phyloP scores from a whole-genome alignment of 1,140 invertebrate species.

The Onthophagus taurus region DNA sequence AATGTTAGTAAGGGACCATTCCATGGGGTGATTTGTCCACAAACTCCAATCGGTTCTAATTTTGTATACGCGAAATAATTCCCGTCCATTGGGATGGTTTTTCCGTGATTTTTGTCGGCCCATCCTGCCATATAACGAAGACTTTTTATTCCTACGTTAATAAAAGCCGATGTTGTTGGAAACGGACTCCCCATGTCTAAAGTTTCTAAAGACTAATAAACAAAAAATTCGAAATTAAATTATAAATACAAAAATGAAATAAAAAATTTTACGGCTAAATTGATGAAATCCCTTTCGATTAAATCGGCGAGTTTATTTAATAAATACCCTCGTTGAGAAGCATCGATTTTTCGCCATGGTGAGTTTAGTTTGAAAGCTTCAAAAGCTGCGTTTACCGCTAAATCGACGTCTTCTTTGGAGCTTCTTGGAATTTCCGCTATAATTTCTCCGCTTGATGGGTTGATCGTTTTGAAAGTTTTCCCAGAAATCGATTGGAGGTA shows the following conservation, averaged over 20 bases:
- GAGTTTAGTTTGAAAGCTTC: conserved; percentile 70
- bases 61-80: conserved; percentile 82
- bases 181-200: conserved; percentile 93
- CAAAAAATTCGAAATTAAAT: neutral
- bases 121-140: conserved; percentile 77
- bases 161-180: conserved; percentile 51
- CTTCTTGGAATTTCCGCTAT: conserved; percentile 86
- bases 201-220: conserved; percentile 79
- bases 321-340: conserved; percentile 70
- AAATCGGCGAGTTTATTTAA: conserved; percentile 74
- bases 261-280: conserved; percentile 60
- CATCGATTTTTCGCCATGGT: conserved; percentile 85
- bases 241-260: neutral
- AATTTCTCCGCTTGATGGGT: conserved; percentile 76
- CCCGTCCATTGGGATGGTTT: conserved; percentile 84
- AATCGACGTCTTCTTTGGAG: conserved; percentile 72
- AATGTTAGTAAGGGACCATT: conserved; percentile 96
- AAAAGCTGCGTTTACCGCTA: conserved; percentile 76
- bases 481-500: conserved; percentile 82
- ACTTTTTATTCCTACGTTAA: conserved; percentile 64
- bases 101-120: conserved; percentile 86
- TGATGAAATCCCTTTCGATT: conserved; percentile 65
- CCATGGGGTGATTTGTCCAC: conserved; percentile 97
- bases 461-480: conserved; percentile 81
- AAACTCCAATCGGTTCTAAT: conserved; percentile 94